phyloP scores from a whole-genome alignment of 2,888 invertebrate species.

The Nymphalis polychloros region DNA sequence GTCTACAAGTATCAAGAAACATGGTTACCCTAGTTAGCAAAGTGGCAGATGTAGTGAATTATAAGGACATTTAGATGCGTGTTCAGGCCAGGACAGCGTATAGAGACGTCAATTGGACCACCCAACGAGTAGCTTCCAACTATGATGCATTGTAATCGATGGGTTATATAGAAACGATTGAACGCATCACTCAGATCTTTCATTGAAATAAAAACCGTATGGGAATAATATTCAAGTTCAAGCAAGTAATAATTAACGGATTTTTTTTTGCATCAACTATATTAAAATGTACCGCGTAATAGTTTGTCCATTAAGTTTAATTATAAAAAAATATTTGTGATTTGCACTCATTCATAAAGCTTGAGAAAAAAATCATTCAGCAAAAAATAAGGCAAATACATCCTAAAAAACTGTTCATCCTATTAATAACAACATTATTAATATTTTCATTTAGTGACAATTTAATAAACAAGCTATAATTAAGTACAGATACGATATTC shows the following conservation, averaged over 20 bases:
- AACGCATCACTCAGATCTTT: not conserved
- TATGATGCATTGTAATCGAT: slow-evolving; percentile 48
- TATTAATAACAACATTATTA: too few species aligned
- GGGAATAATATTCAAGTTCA: not conserved
- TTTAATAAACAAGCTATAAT: too few species aligned
- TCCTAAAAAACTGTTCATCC: too few species aligned
- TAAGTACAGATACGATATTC: too few species aligned
- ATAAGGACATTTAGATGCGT: slow-evolving; percentile 75
- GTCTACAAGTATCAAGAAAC: not conserved
- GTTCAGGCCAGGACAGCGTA: slow-evolving; percentile 57
- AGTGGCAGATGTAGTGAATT: slow-evolving; percentile 75
- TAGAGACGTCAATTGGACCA: slow-evolving; percentile 74
- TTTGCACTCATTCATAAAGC: too few species aligned
- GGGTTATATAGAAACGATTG: slow-evolving; percentile 37
- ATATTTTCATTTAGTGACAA: too few species aligned
- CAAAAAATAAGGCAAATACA: too few species aligned
- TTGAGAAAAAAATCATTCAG: too few species aligned
- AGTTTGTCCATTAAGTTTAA: too few species aligned
- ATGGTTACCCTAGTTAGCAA: slow-evolving; percentile 38
- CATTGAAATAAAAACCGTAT: not conserved
- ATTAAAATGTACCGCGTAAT: too few species aligned
- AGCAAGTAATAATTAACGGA: not conserved
- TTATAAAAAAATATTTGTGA: too few species aligned
- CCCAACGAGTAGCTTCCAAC: slow-evolving; percentile 61
- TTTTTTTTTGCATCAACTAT: too few species aligned